Base-by-base conservation (phyloP, 2,113 vertebrate genomes). In the Pogona vitticeps region DNA sequence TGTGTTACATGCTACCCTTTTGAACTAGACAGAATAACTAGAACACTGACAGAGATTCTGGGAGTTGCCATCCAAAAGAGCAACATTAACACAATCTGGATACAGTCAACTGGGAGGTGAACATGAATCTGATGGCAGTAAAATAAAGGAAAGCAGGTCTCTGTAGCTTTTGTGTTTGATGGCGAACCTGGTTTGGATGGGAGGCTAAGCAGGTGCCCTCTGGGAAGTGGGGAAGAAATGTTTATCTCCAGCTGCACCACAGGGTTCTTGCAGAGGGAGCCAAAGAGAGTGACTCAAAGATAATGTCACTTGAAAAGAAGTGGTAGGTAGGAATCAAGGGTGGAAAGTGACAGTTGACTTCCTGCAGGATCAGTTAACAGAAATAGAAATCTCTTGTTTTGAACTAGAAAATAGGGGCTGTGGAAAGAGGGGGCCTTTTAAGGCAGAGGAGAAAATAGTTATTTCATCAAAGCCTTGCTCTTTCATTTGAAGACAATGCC, bases 341-440 rank as follows among this genome's bases (percentile, higher is more conserved):
- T 42, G 33, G 21, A 76, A 46, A 84, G 31, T 70, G 80, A 56
- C 65, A 59, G 26, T 31, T 71, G 26, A 71, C 59, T 58, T 23
- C 33, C 52, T 79, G 31, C 36, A 71, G 52, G 76, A 86, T 79
- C 84, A 71, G 65, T 79, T 79, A 71, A 26, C 76, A 15, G 76
- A 42, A 33, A 21, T 38, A 28, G 33, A 67, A 67, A 65, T 17
- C 28, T 21, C 46, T 65, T 76, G n/a, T 33, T 46, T 23, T 40
- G 33, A 79, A 63, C 7, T 38, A 86, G 75, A 79, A 70, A 79
- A 79, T 40, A 40, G 52, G 65, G 56, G 15, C 65, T 40, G 28
- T 70, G 46, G n/a, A 85, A 82, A 70, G 56, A 33, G 5, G 21
- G 52, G 77, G 59, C 70, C 23, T 75, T 75, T 61, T 14, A 83